Evolutionary conservation across 2,113 vertebrate genomes (phyloP).

Genomic region (Lasiurus cinereus): DNA sequence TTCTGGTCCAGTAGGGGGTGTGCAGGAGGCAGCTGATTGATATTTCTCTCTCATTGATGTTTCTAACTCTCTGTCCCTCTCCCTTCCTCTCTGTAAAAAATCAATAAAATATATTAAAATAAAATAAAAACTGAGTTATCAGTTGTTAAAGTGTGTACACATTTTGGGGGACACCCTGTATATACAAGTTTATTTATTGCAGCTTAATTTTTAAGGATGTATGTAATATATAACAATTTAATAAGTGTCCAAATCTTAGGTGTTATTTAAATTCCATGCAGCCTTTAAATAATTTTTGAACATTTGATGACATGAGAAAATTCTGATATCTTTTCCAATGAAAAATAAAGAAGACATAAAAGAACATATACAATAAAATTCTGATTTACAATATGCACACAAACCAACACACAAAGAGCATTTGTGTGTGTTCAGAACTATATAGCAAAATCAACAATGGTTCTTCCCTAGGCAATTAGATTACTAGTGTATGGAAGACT

Average conservation of each 20-base stretch:
- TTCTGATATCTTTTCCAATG: not conserved
- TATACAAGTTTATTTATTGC: not conserved
- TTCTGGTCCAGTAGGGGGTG: too few species aligned
- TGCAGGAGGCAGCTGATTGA: too few species aligned
- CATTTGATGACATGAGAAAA: conserved; percentile 34
- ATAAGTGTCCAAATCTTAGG: not conserved
- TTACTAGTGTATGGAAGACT: not conserved
- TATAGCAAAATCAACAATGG: not conserved
- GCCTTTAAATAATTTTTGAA: conserved; percentile 40
- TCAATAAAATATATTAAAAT: too few species aligned
- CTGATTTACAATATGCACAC: not conserved
- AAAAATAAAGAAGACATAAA: conserved; percentile 35
- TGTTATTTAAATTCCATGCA: conserved; percentile 1
- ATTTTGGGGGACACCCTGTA: too few species aligned
- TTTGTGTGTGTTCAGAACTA: not conserved
- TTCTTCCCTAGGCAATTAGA: not conserved
- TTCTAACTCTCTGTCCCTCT: too few species aligned
- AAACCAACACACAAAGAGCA: not conserved
- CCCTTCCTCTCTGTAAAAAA: too few species aligned
- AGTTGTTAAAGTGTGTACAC: too few species aligned
- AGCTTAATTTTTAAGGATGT: conserved; percentile 36
- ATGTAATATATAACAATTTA: conserved; percentile 22
- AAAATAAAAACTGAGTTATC: too few species aligned
- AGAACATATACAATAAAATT: not conserved
- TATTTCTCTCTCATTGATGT: too few species aligned